phyloP scores from a whole-genome alignment of 2,113 vertebrate species.

The Menidia beryllina region DNA sequence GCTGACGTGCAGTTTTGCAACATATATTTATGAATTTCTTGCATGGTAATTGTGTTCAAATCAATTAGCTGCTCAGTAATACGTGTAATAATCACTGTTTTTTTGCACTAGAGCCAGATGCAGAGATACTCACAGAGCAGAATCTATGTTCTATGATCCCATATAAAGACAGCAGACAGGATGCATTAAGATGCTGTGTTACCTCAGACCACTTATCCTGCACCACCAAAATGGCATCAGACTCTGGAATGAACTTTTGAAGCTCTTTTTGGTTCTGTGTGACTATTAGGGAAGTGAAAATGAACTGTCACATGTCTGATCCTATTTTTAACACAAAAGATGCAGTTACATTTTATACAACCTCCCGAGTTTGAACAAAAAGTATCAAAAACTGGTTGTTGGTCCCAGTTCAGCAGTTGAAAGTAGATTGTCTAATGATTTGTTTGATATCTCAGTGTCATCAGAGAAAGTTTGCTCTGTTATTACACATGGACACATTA shows the following conservation, averaged over 20 bases:
- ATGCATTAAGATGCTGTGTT: neutral
- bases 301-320: too few relatives aligned
- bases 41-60: conserved; percentile 18
- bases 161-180: too few relatives aligned
- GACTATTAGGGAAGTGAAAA: neutral
- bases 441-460: too few relatives aligned
- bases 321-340: too few relatives aligned
- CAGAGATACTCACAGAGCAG: neutral
- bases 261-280: neutral
- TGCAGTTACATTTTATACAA: too few relatives aligned
- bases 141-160: neutral
- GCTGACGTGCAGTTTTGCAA: neutral
- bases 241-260: neutral
- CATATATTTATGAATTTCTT: neutral
- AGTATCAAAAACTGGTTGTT: too few relatives aligned
- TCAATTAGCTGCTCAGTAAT: conserved; percentile 15
- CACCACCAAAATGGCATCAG: neutral
- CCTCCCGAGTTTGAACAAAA: too few relatives aligned
- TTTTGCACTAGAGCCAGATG: neutral
- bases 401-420: too few relatives aligned
- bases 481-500: too few relatives aligned
- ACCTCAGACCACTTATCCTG: neutral
- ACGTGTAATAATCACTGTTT: neutral
- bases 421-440: too few relatives aligned
- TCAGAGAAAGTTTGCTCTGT: too few relatives aligned